Conservation (phyloP, 2,113 vertebrate species). For the Terrapene triunguis region DNA sequence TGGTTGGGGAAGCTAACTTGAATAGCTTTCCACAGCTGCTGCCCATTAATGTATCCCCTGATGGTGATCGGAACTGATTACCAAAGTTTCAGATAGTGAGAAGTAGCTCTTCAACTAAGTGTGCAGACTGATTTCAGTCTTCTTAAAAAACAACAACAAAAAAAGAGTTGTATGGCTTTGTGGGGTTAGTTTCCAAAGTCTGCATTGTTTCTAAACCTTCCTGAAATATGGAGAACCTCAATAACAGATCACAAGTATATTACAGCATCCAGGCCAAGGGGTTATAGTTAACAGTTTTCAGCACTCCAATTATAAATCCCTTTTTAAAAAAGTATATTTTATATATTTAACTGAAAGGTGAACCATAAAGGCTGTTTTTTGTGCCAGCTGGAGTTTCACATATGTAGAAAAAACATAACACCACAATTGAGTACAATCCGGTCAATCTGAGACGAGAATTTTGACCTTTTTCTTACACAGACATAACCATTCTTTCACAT, state of each 20-base stretch:
- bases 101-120: conserved; percentile 35
- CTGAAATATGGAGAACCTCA: neutral
- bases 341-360: neutral
- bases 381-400: neutral
- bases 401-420: neutral
- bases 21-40: conserved; percentile 60
- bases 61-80: neutral
- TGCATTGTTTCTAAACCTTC: neutral
- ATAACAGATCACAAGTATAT: neutral
- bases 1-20: conserved; percentile 16
- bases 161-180: neutral
- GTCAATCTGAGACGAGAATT: neutral
- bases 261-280: neutral
- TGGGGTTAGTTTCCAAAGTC: neutral
- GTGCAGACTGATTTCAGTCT: neutral
- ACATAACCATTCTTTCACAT: accelerated
- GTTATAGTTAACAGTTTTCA: neutral
- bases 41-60: conserved; percentile 64
- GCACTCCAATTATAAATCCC: neutral
- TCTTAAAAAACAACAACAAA: conserved; percentile 20
- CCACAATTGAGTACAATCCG: neutral
- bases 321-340: neutral
- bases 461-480: neutral
- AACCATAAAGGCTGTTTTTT: neutral
- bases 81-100: conserved; percentile 39